Base-by-base conservation (phyloP, 1,140 invertebrate genomes). In the Macrotrachela quadricornifera region DNA sequence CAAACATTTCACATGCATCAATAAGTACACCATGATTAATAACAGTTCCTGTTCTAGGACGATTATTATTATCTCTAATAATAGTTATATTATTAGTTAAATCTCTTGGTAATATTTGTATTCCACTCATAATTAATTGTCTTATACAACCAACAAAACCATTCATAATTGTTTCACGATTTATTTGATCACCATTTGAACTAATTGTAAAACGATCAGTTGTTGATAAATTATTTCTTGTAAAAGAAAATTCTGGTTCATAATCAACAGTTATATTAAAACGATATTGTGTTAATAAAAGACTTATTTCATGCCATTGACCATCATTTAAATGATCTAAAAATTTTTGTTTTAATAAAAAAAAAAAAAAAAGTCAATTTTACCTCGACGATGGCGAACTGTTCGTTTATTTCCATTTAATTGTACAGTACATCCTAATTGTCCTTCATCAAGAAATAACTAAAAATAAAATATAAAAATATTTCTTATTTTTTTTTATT, bases 281-380 rank as follows among this genome's bases (percentile, higher is more conserved):
- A 4, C 66, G 75, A 63, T 88, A 81, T 13, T 74, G 76, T 0
- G 72, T 67, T 43, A 86, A 76, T 0, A 81, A 80, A 15, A 88
- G 67, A 12, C 83, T 74, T 13, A 57, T 58, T 4, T 76, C 73
- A 68, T 90, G 86, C 85, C 85, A 92, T 57, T 78, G 77, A 0
- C 85, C 86, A 68, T 91, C 85, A 63, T 88, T 87, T 60, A 84
- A 83, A 44, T 66, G 73, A 36, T 82, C 80, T 30, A 30, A 30
- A 30, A 30, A 30, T 4, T 30, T 30, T 30, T 30, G 2, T 57
- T 51, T 62, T 58, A 55, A 58, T 49, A 17, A 81, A 77, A 61
- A 83, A n/a, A 88, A 61, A 4, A 4, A 86, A 86, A 61, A 88
- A 30, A 30, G 8, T 4, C 2, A 4, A 30, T 4, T 30, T 83